Evolutionary conservation across 2,888 invertebrate species (phyloP).

Genomic region (Subacronicta megacephala): DNA sequence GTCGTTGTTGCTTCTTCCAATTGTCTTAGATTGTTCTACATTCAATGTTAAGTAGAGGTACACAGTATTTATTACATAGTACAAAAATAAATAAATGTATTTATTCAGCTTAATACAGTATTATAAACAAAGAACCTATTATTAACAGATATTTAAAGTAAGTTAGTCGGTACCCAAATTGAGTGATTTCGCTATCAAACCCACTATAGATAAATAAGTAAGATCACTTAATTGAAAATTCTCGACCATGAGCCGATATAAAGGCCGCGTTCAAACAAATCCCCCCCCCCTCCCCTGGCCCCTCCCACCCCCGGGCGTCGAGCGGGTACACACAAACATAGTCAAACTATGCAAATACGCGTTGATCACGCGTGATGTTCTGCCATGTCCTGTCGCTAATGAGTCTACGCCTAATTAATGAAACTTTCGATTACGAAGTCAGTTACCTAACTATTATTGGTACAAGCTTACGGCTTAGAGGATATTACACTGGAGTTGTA

Average conservation of each 20-base stretch:
- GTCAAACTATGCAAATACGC: conserved; percentile 11
- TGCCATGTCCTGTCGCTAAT: conserved; percentile 16
- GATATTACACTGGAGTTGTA: too few species aligned
- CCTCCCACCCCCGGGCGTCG: neutral
- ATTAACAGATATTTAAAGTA: neutral
- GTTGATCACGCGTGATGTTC: conserved; percentile 9
- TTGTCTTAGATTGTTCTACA: too few species aligned
- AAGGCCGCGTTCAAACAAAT: conserved; percentile 5
- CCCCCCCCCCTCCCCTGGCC: neutral
- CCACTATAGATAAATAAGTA: conserved; percentile 4
- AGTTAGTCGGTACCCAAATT: neutral
- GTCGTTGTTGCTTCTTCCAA: too few species aligned
- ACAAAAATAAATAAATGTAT: too few species aligned
- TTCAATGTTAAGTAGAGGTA: too few species aligned
- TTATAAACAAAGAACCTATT: too few species aligned
- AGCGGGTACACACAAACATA: neutral
- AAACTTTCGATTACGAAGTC: neutral
- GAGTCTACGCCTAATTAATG: conserved; percentile 3
- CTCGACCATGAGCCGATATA: conserved; percentile 4
- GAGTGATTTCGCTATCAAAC: neutral
- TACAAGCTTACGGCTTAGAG: too few species aligned
- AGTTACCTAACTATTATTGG: conserved; percentile 4
- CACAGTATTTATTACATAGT: too few species aligned
- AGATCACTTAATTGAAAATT: conserved; percentile 14
- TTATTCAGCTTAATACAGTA: too few species aligned